Evolutionary conservation across 2,888 invertebrate genomes (phyloP).

Genomic region (Alviniconcha strummeri): DNA sequence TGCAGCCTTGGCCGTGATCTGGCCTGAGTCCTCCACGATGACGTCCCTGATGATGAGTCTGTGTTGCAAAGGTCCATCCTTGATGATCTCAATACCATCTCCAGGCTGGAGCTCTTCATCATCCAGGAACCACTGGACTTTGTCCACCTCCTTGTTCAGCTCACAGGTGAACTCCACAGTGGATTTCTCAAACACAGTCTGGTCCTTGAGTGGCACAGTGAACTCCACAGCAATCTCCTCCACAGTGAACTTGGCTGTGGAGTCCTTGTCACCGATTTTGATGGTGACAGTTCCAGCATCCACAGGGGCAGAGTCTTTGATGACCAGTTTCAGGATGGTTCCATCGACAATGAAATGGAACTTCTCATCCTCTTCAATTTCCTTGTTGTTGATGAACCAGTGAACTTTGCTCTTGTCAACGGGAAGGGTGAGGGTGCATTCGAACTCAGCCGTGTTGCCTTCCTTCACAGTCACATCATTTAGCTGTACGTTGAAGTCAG

Average conservation of each 20-base stretch:
- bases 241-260: conserved; percentile 42
- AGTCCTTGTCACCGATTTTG: conserved; percentile 45
- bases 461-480: conserved; percentile 50
- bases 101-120: conserved; percentile 69
- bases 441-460: conserved; percentile 81
- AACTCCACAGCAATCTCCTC: conserved; percentile 90
- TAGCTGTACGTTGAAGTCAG: conserved; percentile 47
- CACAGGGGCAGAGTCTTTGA: conserved; percentile 42
- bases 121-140: conserved; percentile 85
- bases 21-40: conserved; percentile 50
- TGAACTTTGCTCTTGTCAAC: conserved; percentile 92
- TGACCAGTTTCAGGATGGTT: conserved; percentile 47
- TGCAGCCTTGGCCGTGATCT: conserved; percentile 51
- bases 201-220: conserved; percentile 86
- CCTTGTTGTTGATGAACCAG: conserved; percentile 89
- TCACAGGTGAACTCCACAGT: conserved; percentile 85
- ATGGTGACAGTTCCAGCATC: conserved; percentile 52
- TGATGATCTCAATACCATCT: conserved; percentile 49
- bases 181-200: conserved; percentile 72
- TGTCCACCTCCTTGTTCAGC: conserved; percentile 85
- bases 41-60: conserved; percentile 53
- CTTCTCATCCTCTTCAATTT: conserved; percentile 85
- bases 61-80: conserved; percentile 51
- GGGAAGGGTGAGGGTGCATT: conserved; percentile 94
- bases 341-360: conserved; percentile 78